phyloP scores from a whole-genome alignment of 2,797 vertebrate genomes.

The Spinus olivaceus region DNA sequence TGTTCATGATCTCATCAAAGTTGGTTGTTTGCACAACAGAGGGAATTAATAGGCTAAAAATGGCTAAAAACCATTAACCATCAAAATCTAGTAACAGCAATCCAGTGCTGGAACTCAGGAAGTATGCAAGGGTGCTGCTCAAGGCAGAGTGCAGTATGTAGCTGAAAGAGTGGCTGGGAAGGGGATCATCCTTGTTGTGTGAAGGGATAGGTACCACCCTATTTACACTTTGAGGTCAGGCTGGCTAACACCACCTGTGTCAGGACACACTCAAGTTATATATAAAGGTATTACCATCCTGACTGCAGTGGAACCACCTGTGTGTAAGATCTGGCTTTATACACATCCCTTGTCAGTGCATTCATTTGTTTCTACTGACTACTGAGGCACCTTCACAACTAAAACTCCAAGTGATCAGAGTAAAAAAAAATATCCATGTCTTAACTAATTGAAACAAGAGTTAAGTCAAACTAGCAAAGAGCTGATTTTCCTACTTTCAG shows the following conservation, averaged over 20 bases:
- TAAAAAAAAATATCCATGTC: neutral
- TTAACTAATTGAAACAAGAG: neutral
- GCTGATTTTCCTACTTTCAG: neutral
- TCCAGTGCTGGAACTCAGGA: neutral
- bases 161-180: neutral
- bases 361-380: neutral
- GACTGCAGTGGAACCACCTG: neutral
- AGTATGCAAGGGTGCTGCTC: neutral
- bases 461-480: neutral
- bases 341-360: neutral
- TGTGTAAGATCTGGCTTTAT: neutral
- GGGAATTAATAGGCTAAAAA: neutral
- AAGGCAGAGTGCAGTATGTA: neutral
- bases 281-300: neutral
- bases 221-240: neutral
- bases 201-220: neutral
- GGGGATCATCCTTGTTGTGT: neutral
- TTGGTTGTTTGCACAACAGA: neutral
- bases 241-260: neutral
- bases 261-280: neutral
- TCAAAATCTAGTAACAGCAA: neutral
- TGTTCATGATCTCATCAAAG: neutral
- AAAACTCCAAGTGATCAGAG: neutral
- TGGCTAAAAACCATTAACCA: neutral
- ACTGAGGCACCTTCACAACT: neutral